Evolutionary conservation across 2,888 invertebrate genomes (phyloP).

Genomic region (Brassicogethes aeneus): DNA sequence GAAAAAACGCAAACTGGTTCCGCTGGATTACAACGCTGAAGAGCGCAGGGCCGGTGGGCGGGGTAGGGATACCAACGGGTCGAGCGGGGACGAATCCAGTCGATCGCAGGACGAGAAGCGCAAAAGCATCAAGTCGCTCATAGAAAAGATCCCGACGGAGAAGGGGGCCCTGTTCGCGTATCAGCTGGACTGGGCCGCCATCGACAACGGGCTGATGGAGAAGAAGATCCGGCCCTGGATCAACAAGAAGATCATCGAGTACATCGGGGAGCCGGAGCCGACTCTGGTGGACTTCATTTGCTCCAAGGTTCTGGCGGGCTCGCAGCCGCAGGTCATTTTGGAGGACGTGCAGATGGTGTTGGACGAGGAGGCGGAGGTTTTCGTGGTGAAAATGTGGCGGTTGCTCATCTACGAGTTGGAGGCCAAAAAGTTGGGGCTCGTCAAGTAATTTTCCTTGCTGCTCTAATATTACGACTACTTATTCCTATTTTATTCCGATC

Average conservation of each 20-base stretch:
- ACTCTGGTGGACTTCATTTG: conserved; percentile 99
- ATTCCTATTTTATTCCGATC: no score
- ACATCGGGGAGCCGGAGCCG: conserved; percentile 98
- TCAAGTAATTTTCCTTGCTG: no score
- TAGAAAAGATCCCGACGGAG: conserved; percentile 97
- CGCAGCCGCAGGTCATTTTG: conserved; percentile 87
- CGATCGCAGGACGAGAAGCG: conserved; percentile 89
- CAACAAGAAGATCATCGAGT: conserved; percentile 98
- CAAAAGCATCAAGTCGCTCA: conserved; percentile 91
- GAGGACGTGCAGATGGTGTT: conserved; percentile 99
- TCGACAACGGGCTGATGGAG: conserved; percentile 76
- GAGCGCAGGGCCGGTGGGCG: conserved; percentile 35
- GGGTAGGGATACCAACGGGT: no score
- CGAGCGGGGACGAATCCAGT: conserved; percentile 49
- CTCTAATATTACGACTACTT: no score
- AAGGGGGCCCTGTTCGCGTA: conserved; percentile 95
- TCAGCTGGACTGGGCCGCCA: conserved; percentile 80
- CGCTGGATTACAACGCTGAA: conserved; percentile 59
- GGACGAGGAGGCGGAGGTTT: conserved; percentile 99
- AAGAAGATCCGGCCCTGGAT: conserved; percentile 98
- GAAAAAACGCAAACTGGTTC: conserved; percentile 72
- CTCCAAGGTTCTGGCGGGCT: conserved; percentile 91
- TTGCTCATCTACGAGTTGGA: conserved; percentile 98
- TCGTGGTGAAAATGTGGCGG: conserved; percentile 99
- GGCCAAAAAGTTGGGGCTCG: conserved; percentile 90